Evolutionary conservation across 2,113 vertebrate genomes (phyloP), one percentile per base, ranked within the genome.

Genomic region (Centrocercus urophasianus): DNA sequence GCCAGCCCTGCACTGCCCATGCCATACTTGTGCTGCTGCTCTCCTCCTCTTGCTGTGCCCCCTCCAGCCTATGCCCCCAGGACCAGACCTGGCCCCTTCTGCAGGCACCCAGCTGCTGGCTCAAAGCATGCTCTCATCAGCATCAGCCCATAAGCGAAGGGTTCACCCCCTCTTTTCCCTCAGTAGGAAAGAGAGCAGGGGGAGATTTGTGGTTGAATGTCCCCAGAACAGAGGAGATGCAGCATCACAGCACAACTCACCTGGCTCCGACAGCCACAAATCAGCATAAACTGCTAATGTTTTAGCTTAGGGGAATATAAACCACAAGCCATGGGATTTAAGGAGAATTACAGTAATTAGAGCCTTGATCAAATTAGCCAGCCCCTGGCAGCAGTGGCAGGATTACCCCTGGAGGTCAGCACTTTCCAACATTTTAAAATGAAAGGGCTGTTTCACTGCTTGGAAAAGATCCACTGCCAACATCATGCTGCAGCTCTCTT

Each of bases 341-440:
- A 80, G 34, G 61, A 89, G 85, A 90, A 91, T 95, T 93, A 93
- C 20, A 95, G 75, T 83, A 93, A 95, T 96, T 91, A 93, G 82
- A 76, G 47, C 64, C 56, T 63, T 87, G 72, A 92, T 89, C 72
- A 87, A 89, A 92, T 93, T 92, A 93, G 73, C 72, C 71, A 92
- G 70, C 32, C 38, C 71, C 78, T 70, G 89, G 77, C 54, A 78
- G 94, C 57, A 61, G 61, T 45, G 83, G 73, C 25, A 82, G 75
- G 67, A 80, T 92, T 86, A 88, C 34, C 91, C 54, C 87, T 89
- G 42, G 75, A 95, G 79, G 86, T 72, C 79, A 95, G 54, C 32
- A 70, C 50, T 94, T 74, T 60, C 76, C 88, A 88, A 70, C 27
- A 28, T 81, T 66, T 83, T 90, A 70, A 86, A 90, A 67, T 93